phyloP scores from a whole-genome alignment of 2,888 invertebrate species.

The Macaria notata region DNA sequence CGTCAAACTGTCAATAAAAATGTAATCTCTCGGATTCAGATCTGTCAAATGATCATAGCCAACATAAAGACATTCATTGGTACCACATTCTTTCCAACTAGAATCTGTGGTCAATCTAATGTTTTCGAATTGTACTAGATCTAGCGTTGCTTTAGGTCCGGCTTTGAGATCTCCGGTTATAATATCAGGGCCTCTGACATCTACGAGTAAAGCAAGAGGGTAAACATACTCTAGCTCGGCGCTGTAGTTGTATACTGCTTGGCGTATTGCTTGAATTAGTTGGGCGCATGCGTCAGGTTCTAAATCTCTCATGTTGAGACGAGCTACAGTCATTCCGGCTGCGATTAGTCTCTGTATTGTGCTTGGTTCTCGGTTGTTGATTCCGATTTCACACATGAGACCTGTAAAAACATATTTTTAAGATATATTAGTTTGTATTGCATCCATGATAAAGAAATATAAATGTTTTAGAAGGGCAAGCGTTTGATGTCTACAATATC shows the following conservation, averaged over 20 bases:
- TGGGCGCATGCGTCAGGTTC: constrained; percentile 70
- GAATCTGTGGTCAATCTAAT: constrained; percentile 77
- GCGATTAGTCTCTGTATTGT: constrained; percentile 71
- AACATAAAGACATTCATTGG: constrained; percentile 78
- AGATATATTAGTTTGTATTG: no score
- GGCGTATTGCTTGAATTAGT: constrained; percentile 69
- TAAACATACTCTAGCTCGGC: constrained; percentile 72
- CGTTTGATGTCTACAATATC: no score
- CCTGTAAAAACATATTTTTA: constrained; percentile 33
- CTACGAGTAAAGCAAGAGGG: constrained; percentile 72
- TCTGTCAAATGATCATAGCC: constrained; percentile 78
- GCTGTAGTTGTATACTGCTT: constrained; percentile 75
- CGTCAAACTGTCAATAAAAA: constrained; percentile 72
- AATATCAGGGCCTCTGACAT: constrained; percentile 68
- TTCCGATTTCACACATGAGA: constrained; percentile 72
- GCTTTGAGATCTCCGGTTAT: constrained; percentile 68
- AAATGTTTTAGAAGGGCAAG: no score
- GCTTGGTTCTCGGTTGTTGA: constrained; percentile 60
- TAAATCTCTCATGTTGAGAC: constrained; percentile 67
- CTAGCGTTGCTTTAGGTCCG: constrained; percentile 59
- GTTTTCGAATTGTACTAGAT: constrained; percentile 57
- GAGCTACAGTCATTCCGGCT: constrained; percentile 73
- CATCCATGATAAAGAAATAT: no score
- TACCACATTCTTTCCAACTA: constrained; percentile 79
- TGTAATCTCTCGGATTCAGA: constrained; percentile 71